Percentiles rank a stretch among this genome's conserved stretches.
phyloP scores from a whole-genome alignment of 2,888 invertebrate genomes.

The Andricus quercusramuli region DNA sequence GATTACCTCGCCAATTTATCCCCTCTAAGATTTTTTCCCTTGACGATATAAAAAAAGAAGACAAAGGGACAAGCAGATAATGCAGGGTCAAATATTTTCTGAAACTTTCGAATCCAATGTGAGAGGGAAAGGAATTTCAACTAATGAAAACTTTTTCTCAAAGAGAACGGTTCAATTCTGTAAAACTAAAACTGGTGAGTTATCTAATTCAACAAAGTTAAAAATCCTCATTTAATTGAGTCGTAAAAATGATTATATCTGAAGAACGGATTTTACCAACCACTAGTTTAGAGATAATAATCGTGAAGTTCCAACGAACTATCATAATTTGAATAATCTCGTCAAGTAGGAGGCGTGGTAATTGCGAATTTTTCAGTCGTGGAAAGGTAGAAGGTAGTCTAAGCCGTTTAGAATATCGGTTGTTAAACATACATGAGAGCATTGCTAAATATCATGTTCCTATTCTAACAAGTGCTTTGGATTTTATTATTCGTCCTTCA shows the following conservation, averaged over 20 bases:
- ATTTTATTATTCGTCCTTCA: not conserved
- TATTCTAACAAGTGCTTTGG: not conserved
- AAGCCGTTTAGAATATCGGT: not conserved
- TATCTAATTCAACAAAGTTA: too few relatives aligned
- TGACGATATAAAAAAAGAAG: not conserved
- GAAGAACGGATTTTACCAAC: not conserved
- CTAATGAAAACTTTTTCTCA: not conserved
- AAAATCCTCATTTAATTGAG: not conserved
- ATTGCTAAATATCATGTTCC: not conserved
- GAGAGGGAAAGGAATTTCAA: not conserved
- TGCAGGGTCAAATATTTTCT: slow-evolving; percentile 5
- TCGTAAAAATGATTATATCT: not conserved
- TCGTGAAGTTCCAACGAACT: not conserved
- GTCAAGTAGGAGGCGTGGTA: not conserved
- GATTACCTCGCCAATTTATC: slow-evolving; percentile 23
- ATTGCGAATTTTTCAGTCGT: not conserved
- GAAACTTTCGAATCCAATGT: not conserved
- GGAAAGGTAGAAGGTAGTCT: not conserved
- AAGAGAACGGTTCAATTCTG: not conserved
- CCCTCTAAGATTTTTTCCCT: not conserved
- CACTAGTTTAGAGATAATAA: not conserved
- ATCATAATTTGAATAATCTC: not conserved
- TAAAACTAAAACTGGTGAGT: not conserved
- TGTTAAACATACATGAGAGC: not conserved
- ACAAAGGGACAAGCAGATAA: not conserved